Conservation (phyloP, 2,888 invertebrate genomes). For the Ametastegia equiseti region DNA sequence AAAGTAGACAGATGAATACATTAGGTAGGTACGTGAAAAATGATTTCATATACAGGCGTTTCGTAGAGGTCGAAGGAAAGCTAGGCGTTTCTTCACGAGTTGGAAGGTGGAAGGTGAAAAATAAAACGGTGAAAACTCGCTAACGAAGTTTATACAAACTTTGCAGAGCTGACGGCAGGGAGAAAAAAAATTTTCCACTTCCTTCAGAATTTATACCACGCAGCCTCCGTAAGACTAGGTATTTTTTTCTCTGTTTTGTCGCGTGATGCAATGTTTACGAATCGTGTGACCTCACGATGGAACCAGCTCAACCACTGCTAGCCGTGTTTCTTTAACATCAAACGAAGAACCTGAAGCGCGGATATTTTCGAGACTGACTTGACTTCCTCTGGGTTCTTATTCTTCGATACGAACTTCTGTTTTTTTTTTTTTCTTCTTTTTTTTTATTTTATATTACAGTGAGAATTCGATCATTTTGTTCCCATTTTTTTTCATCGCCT, state of each 20-base stretch:
- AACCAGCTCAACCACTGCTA: constrained; percentile 3
- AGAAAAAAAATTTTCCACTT: constrained; percentile 3
- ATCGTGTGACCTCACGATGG: constrained; percentile 1
- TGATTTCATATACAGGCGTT: background rate
- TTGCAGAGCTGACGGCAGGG: background rate
- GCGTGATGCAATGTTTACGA: constrained; percentile 26
- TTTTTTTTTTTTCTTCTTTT: background rate
- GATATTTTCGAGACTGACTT: constrained; percentile 4
- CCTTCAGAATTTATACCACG: background rate
- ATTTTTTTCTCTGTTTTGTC: background rate
- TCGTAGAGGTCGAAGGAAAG: background rate
- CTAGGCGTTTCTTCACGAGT: background rate
- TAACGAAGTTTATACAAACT: constrained; percentile 29
- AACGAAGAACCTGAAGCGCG: background rate
- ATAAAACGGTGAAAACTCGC: background rate
- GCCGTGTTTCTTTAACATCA: background rate
- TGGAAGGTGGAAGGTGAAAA: background rate
- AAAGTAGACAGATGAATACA: too few species aligned
- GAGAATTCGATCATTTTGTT: constrained; percentile 5
- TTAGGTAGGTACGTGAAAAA: background rate
- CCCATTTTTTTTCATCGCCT: too few species aligned
- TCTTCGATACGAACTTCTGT: constrained; percentile 50
- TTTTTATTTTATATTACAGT: background rate
- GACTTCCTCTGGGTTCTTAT: background rate
- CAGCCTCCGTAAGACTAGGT: background rate